phyloP scores from a whole-genome alignment of 2,797 vertebrate genomes.

The Gambusia yucatana region DNA sequence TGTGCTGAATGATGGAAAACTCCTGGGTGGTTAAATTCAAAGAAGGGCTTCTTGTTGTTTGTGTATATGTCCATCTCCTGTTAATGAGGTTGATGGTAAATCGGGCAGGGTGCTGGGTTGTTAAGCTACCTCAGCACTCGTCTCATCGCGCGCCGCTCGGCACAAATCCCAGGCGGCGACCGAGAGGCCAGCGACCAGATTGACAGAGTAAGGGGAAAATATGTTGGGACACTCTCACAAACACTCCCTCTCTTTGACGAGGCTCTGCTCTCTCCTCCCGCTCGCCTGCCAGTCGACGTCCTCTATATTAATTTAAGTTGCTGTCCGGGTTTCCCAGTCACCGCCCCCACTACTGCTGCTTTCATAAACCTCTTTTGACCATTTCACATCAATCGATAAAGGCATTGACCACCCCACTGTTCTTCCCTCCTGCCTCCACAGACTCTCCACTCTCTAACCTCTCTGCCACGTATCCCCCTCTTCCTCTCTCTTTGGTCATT shows the following conservation, averaged over 20 bases:
- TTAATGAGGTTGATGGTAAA: slow-evolving; percentile 21
- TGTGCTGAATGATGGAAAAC: neutral
- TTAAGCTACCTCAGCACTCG: slow-evolving; percentile 28
- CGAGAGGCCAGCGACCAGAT: slow-evolving; percentile 64
- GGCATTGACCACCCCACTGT: slow-evolving; percentile 31
- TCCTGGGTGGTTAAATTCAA: neutral
- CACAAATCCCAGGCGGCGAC: slow-evolving; percentile 28
- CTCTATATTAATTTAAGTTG: slow-evolving; percentile 74
- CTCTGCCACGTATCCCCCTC: slow-evolving; percentile 67
- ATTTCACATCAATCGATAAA: slow-evolving; percentile 68
- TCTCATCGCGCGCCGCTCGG: slow-evolving; percentile 30
- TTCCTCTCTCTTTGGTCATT: slow-evolving; percentile 76
- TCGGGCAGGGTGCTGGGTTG: slow-evolving; percentile 26
- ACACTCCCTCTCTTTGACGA: slow-evolving; percentile 71
- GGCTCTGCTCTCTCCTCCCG: slow-evolving; percentile 69
- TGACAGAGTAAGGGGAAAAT: slow-evolving; percentile 67
- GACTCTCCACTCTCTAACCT: slow-evolving; percentile 67
- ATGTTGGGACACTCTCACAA: slow-evolving; percentile 66
- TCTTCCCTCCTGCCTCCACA: slow-evolving; percentile 28
- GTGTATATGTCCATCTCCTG: neutral
- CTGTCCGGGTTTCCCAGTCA: slow-evolving; percentile 68
- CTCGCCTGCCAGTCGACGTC: slow-evolving; percentile 76
- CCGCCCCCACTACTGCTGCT: slow-evolving; percentile 38
- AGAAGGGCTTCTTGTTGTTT: neutral
- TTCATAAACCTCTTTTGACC: slow-evolving; percentile 63